Evolutionary conservation across 2,888 invertebrate genomes (phyloP).

Genomic region (Patella caerulea): DNA sequence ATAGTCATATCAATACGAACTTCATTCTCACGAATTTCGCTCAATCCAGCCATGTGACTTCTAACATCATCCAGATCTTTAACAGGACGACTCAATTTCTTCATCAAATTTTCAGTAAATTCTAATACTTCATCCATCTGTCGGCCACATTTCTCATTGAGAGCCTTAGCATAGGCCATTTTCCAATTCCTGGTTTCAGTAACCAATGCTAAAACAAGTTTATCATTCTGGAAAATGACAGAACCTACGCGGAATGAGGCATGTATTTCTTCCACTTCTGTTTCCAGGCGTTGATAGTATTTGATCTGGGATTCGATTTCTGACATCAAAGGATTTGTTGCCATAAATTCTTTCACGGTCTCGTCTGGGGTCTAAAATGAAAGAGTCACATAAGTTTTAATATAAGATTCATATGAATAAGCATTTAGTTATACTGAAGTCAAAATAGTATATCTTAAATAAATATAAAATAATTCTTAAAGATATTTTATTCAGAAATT

Average conservation of each 20-base stretch:
- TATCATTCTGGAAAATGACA: constrained; percentile 70
- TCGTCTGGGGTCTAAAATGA: constrained; percentile 65
- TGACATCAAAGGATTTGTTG: constrained; percentile 71
- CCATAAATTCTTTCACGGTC: constrained; percentile 72
- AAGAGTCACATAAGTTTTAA: background rate
- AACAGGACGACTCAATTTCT: constrained; percentile 87
- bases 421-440: background rate
- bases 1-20: constrained; percentile 95
- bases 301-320: constrained; percentile 73
- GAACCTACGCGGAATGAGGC: constrained; percentile 68
- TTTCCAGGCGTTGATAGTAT: constrained; percentile 72
- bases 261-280: constrained; percentile 68
- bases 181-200: constrained; percentile 74
- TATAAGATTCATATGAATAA: background rate
- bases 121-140: constrained; percentile 78
- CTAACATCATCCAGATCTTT: constrained; percentile 94
- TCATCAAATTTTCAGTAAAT: constrained; percentile 91
- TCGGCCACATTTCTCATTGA: constrained; percentile 70
- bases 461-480: too few species aligned
- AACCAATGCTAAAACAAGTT: constrained; percentile 86
- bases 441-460: background rate
- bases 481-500: too few species aligned
- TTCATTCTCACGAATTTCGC: constrained; percentile 91
- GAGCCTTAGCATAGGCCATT: constrained; percentile 69
- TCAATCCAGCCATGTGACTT: constrained; percentile 91